phyloP scores from a whole-genome alignment of 2,888 invertebrate genomes.

The Caenorhabditis sp. region DNA sequence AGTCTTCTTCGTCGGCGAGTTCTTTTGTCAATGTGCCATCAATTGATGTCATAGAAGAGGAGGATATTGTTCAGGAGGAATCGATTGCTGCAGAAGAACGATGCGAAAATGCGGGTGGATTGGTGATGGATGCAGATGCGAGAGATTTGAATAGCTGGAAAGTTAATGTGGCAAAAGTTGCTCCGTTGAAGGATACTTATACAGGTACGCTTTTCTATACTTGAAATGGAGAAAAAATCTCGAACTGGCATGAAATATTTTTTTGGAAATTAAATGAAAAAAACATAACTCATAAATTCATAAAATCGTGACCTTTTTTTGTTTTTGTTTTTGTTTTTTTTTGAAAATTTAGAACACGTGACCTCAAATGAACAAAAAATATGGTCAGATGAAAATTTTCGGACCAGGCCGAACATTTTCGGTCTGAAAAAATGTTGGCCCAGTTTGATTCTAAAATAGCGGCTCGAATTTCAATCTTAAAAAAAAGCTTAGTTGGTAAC shows the following conservation, averaged over 20 bases:
- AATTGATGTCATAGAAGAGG: constrained; percentile 38
- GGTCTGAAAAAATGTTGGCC: neutral
- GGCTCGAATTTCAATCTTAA: no score
- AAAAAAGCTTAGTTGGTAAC: no score
- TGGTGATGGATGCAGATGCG: constrained; percentile 49
- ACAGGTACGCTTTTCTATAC: constrained; percentile 40
- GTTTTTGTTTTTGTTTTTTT: no score
- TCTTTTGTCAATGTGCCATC: constrained; percentile 36
- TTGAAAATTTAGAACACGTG: no score
- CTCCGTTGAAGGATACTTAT: constrained; percentile 57
- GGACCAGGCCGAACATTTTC: neutral
- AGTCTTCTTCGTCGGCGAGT: constrained; percentile 1
- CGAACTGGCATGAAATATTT: no score
- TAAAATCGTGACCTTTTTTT: no score
- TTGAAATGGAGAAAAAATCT: no score
- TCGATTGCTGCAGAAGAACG: neutral
- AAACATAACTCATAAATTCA: no score
- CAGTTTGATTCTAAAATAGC: neutral
- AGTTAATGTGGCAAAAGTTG: constrained; percentile 60
- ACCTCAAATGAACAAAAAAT: no score
- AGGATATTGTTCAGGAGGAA: constrained; percentile 7
- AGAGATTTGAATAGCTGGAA: constrained; percentile 65
- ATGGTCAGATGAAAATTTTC: no score
- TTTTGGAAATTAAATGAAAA: no score
- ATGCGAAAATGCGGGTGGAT: constrained; percentile 9